These are phyloP conservation scores for Mesorhabditis spiculigera DNA, from an alignment of 2,888 invertebrate species.

Conservation along the genomic window DNA sequence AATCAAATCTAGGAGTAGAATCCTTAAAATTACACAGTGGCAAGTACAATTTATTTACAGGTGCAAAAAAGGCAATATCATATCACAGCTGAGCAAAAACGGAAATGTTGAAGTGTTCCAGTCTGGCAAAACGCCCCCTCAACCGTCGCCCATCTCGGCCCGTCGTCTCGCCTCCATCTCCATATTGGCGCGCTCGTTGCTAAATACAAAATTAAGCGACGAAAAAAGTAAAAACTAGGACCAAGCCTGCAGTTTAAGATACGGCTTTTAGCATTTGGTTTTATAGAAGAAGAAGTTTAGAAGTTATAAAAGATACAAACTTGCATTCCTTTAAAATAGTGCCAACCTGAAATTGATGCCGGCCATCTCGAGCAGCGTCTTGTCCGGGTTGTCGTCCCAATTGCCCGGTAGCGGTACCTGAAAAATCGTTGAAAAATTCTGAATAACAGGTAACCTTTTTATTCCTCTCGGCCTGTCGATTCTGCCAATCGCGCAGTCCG, in stretches of 20 bases:
- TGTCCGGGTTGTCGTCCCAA: constrained; percentile 92
- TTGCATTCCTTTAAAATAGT: neutral
- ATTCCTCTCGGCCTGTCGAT: constrained; percentile 80
- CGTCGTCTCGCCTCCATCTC: constrained; percentile 22
- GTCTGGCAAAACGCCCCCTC: too few relatives aligned
- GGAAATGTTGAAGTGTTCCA: too few relatives aligned
- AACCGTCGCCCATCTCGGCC: neutral
- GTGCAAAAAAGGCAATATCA: too few relatives aligned
- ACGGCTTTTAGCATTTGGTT: too few relatives aligned
- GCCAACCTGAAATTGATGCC: constrained; percentile 63
- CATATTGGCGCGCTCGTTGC: constrained; percentile 34
- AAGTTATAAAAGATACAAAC: neutral
- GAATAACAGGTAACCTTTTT: constrained; percentile 64
- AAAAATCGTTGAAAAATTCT: constrained; percentile 17
- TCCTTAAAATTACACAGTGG: too few relatives aligned
- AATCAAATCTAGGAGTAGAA: too few relatives aligned
- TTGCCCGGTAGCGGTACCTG: constrained; percentile 78
- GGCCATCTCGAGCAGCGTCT: constrained; percentile 81
- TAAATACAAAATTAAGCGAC: constrained; percentile 12
- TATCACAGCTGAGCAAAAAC: too few relatives aligned
- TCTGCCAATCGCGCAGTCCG: constrained; percentile 86
- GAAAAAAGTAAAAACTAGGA: too few relatives aligned
- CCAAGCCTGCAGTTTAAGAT: too few relatives aligned
- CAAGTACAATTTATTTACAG: too few relatives aligned
- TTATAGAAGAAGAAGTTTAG: too few relatives aligned